A percentile compares a stretch with the other conserved stretches of the same genome.
Evolutionary conservation across 2,113 vertebrate species (phyloP).

Genomic region (Neotoma lepida): DNA sequence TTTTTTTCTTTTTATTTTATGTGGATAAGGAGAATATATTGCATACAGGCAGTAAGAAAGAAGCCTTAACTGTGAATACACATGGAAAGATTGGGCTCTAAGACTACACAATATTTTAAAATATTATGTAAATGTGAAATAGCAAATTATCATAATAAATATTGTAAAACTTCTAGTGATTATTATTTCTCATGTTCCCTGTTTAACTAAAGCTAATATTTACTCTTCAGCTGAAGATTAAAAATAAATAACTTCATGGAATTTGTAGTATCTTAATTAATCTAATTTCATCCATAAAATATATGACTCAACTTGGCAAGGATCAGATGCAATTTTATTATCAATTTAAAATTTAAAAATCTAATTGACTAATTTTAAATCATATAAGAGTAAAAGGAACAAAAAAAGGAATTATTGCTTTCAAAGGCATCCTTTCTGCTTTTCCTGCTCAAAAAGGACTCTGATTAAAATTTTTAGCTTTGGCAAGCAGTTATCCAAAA

Average conservation of each 20-base stretch:
- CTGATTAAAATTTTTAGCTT: constrained; percentile 82
- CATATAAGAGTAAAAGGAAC: constrained; percentile 67
- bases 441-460: constrained; percentile 75
- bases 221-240: constrained; percentile 63
- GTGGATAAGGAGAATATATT: neutral
- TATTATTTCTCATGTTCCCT: constrained; percentile 74
- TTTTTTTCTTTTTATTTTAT: neutral
- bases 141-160: constrained; percentile 77
- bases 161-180: constrained; percentile 70
- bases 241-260: constrained; percentile 75
- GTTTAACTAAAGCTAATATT: constrained; percentile 74
- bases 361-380: constrained; percentile 75
- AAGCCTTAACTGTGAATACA: neutral
- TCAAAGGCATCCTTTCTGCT: constrained; percentile 70
- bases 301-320: constrained; percentile 75
- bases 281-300: constrained; percentile 77
- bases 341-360: constrained; percentile 77
- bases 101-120: constrained; percentile 68
- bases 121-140: constrained; percentile 70
- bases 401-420: constrained; percentile 75
- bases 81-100: neutral
- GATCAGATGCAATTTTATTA: constrained; percentile 74
- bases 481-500: constrained; percentile 81
- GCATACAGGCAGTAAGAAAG: neutral
- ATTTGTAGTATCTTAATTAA: constrained; percentile 77